Base-by-base conservation (phyloP, 1,140 invertebrate species). In the Vollenhovia emeryi region DNA sequence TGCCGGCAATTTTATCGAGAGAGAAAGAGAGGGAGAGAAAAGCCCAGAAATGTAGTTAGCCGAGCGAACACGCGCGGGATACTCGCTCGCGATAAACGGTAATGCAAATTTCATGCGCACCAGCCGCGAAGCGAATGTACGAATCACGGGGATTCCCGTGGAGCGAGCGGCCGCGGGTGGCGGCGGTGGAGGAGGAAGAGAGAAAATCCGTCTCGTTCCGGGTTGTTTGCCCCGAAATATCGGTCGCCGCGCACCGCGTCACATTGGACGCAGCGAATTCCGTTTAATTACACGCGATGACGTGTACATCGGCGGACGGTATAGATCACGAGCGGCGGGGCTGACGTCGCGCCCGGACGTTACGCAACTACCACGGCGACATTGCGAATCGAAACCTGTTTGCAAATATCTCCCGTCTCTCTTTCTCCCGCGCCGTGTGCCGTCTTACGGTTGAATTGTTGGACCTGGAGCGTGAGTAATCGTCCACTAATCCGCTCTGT, bases 361-460 rank as follows among this genome's bases (percentile, higher is more conserved):
- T 89, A 80, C 74, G 87, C 86, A 89, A 89, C 68, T 0, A 7
- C 45, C 30, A 1, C 52, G 55, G 24, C 87, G 82, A 88, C 87
- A 89, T 85, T 89, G 87, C 74, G 43, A 52, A 79, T 9, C 57
- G 43, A 50, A 87, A 89, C 87, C 86, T 85, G 87, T 89, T 88
- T 80, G 74, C 74, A 45, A 73, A 55, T 66, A 48, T 48, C 62
- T 52, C 74, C n/a, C 45, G 11, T 45, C 36, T 30, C 43, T 43
- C n/a, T 68, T 62, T 36, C 21, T 43, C 33, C 18, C 62, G 66
- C 57, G 40, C n/a, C 21, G 60, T 30, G 59, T 5, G 75, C 43
- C n/a, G 59, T 36, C 60, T 66, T 50, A 36, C 30, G 33, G n/a
- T 9, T 69, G 9, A 69, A 80, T 69, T 80, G 69, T 80, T 40